Evolutionary conservation across 2,888 invertebrate genomes (phyloP), one percentile per base, ranked within the genome.

Genomic region (Stomorhina lunata): DNA sequence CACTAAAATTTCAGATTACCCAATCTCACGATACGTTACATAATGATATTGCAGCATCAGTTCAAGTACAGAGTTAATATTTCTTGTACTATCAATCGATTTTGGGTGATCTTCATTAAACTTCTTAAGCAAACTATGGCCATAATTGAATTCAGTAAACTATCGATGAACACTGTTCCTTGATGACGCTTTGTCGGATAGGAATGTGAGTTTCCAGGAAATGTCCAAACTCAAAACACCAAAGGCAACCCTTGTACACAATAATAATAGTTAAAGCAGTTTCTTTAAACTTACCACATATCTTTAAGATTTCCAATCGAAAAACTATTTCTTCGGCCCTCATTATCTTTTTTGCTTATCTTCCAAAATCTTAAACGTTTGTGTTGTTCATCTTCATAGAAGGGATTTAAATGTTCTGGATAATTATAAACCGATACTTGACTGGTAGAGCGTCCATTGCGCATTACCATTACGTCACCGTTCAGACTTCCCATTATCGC

Each of bases 351-450:
- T 81, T 87, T 89, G 63, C 85, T 87, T 27, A 93, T 90, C 20
- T 93, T 93, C 93, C 93, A 94, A 89, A 94, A 94, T 69, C 93
- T 90, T 83, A 94, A 92, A 86, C 93, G 93, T 87, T 93, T 93
- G 87, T 94, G 93, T 88, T 93, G 93, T 84, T 93, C 93, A 69
- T 94, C 94, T 86, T 95, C 95, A 84, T 93, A 93, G 90, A 95
- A 95, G 22, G 95, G 95, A 91, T 95, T 95, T 84, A 95, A 92
- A 89, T 95, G 95, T 88, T 95, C 95, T 55, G 95, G 95, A 90
- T 95, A 95, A 89, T 95, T 93, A 89, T 94, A 92, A 86, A 94
- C 93, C 61, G 94, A 94, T 71, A 90, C 86, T 86, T 89, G 89
- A 86, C 90, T 91, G 68, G 89, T 87, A 45, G 89, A 88, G 50